Percentiles rank a stretch among this genome's conserved stretches.
Conservation (phyloP, 2,797 vertebrate species). For the Mus minutoides region DNA sequence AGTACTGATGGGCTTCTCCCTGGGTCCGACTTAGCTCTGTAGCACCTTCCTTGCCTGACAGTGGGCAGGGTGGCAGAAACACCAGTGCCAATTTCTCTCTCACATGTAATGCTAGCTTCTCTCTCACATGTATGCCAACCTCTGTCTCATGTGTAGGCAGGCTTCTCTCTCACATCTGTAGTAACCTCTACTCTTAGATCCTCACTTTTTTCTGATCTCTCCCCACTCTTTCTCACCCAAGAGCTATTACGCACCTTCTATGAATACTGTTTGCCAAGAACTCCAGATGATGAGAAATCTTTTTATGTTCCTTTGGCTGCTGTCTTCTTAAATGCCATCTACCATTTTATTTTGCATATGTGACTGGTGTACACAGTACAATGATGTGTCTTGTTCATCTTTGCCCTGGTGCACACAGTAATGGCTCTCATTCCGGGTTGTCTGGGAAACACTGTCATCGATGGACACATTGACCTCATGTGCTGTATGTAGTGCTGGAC, state of each 20-base stretch:
- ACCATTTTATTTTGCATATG: not conserved
- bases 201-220: not conserved
- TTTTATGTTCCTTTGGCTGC: not conserved
- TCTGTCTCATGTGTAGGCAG: not conserved
- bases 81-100: not conserved
- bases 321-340: not conserved
- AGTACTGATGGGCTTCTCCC: not conserved
- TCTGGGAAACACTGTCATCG: not conserved
- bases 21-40: not conserved
- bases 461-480: fast-evolving
- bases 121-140: too few species aligned
- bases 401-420: not conserved
- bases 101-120: not conserved
- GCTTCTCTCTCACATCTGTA: not conserved
- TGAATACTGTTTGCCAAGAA: not conserved
- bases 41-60: not conserved
- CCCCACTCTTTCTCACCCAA: not conserved
- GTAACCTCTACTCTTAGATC: not conserved
- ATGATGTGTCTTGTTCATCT: not conserved
- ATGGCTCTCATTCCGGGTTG: not conserved
- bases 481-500: too few species aligned
- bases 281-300: fast-evolving
- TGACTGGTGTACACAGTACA: not conserved
- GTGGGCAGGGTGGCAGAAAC: not conserved
- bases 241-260: not conserved